Evolutionary conservation across 2,113 vertebrate species (phyloP).

Genomic region (Epinephelus lanceolatus): DNA sequence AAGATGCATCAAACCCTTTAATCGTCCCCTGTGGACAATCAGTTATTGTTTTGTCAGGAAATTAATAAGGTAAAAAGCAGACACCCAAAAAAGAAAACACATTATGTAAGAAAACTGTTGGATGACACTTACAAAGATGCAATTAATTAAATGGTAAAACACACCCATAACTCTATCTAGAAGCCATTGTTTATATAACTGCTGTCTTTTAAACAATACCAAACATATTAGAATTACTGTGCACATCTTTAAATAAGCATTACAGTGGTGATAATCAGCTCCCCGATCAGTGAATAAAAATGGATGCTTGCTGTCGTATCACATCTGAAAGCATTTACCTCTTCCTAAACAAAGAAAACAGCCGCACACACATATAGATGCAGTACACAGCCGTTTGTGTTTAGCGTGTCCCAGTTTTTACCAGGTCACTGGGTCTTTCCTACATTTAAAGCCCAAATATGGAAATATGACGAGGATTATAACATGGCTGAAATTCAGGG

Average conservation of each 20-base stretch:
- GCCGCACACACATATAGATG: not conserved
- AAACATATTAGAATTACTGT: not conserved
- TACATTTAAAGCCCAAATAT: conserved; percentile 55
- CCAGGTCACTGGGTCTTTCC: conserved; percentile 69
- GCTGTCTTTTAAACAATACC: not conserved
- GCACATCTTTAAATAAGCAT: not conserved
- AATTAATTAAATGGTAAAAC: not conserved
- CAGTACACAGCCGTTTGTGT: conserved; percentile 1
- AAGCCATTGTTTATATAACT: not conserved
- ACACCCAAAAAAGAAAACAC: too few relatives aligned
- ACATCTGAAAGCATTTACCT: conserved; percentile 13
- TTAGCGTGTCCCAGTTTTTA: conserved; percentile 63
- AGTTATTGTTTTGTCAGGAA: too few relatives aligned
- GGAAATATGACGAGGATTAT: conserved; percentile 70
- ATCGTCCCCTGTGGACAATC: too few relatives aligned
- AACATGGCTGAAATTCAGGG: conserved; percentile 51
- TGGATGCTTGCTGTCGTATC: not conserved
- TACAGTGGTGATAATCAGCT: not conserved
- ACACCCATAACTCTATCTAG: not conserved
- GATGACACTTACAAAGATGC: too few relatives aligned
- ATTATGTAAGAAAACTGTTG: too few relatives aligned
- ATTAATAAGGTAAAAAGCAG: too few relatives aligned
- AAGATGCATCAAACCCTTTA: too few relatives aligned
- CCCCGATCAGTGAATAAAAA: not conserved
- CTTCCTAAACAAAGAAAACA: conserved; percentile 42